Percentiles rank a stretch among this genome's conserved stretches.
Conservation (phyloP, 2,888 invertebrate species). For the Tetragonula carbonaria region DNA sequence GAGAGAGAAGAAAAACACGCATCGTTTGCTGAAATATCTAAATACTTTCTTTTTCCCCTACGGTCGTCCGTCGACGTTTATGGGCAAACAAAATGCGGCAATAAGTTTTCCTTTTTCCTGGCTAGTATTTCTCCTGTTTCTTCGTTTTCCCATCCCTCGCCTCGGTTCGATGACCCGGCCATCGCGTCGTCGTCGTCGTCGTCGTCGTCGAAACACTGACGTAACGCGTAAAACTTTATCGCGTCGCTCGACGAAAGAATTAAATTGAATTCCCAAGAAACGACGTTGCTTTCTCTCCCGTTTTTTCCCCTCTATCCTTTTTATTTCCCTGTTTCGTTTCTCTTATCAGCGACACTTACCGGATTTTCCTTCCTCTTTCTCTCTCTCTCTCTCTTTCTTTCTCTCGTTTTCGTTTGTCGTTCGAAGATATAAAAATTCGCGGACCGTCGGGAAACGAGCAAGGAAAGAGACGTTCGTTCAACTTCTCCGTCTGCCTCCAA, state of each 20-base stretch:
- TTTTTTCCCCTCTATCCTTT: background rate
- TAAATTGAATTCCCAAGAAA: slow-evolving; percentile 30
- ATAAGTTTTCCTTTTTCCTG: slow-evolving; percentile 66
- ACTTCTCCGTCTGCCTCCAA: slow-evolving; percentile 33
- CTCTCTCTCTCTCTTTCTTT: background rate
- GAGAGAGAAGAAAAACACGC: slow-evolving; percentile 18
- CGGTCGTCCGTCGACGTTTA: slow-evolving; percentile 60
- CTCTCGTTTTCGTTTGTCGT: background rate
- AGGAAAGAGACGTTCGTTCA: background rate
- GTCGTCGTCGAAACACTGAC: slow-evolving; percentile 7
- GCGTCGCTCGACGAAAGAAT: slow-evolving; percentile 41
- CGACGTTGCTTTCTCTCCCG: slow-evolving; percentile 2
- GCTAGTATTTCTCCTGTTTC: slow-evolving; percentile 18
- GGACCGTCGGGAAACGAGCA: background rate
- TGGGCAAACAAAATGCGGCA: slow-evolving; percentile 68
- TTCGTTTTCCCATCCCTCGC: slow-evolving; percentile 27
- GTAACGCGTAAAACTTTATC: slow-evolving; percentile 56
- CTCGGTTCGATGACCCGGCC: slow-evolving; percentile 51
- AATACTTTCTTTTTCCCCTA: slow-evolving; percentile 67
- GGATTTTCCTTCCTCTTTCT: background rate
- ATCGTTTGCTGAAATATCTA: slow-evolving; percentile 55
- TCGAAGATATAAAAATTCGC: slow-evolving; percentile 12
- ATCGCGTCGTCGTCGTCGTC: slow-evolving; percentile 4
- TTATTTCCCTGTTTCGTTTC: slow-evolving; percentile 5
- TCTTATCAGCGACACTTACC: slow-evolving; percentile 20